Percentiles rank a stretch among this genome's conserved stretches.
These are phyloP conservation scores for Cathartes aura DNA, from an alignment of 2,113 vertebrate genomes.

Conservation along the genomic window DNA sequence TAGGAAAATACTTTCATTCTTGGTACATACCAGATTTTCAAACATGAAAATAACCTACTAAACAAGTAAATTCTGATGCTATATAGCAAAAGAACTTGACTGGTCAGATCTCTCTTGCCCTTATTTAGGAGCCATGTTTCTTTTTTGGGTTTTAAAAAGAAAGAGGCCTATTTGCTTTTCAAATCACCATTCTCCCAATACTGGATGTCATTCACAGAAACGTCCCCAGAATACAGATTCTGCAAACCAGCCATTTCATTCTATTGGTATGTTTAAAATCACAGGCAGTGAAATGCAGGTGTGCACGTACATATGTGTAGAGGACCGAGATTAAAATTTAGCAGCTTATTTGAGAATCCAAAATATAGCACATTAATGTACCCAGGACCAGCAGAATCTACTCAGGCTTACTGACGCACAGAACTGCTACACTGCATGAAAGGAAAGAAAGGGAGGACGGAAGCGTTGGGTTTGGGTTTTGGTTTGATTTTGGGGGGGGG, in stretches of 20 bases:
- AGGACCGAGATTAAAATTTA: neutral
- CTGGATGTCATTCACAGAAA: neutral
- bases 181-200: neutral
- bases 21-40: neutral
- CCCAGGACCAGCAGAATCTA: neutral
- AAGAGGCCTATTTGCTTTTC: neutral
- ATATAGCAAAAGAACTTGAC: neutral
- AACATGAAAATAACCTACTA: neutral
- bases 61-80: neutral
- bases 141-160: neutral
- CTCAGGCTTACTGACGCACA: neutral
- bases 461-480: neutral
- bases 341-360: neutral
- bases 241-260: neutral
- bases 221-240: too few species aligned
- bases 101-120: neutral
- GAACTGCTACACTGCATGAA: neutral
- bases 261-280: neutral
- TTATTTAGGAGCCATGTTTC: neutral
- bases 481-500: neutral
- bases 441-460: neutral
- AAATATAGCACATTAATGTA: neutral
- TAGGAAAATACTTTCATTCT: neutral
- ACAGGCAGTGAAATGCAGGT: neutral
- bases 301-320: accelerated